Base-by-base conservation (phyloP, 2,113 vertebrate species). In the Pelecanoides urinatrix region DNA sequence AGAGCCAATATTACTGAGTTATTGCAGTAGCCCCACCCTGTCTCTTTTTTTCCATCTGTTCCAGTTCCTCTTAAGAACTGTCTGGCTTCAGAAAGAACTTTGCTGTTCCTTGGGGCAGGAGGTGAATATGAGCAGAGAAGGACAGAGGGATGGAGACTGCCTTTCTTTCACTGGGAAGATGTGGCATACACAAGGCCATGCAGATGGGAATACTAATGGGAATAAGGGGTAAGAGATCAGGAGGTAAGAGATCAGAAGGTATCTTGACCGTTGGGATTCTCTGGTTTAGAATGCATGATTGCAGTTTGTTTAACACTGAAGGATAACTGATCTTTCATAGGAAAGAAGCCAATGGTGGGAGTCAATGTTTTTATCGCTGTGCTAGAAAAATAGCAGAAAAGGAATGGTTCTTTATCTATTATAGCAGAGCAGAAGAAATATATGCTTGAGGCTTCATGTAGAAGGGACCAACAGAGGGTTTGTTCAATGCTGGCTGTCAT, bases 201-300 rank as follows among this genome's bases (percentile, higher is more conserved):
- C 45, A 30, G 75, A 25, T 34, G 40, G 45, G 59, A 83, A 47
- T 79, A 55, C 7, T 47, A 32, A 58, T 63, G 50, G 67, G 20
- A 83, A 13, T 38, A 18, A 85, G 62, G 81, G 74, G 42, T 75
- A 63, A 90, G 74, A 88, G 70, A 49, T 72, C 56, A 71, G 77
- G 67, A 91, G 17, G 62, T 42, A 22, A 40, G 40, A 90, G 70
- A 49, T 72, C 56, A 71, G 77, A 71, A 91, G 17, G 62, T 42
- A 22, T 12, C 36, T 30, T 21, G 16, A 53, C 10, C 59, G 16
- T 50, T 18, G 26, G n/a, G 45, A 38, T 73, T 90, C 66, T 74
- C 75, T 72, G 62, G 50, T 79, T 95, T 63, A 65, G n/a, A 90
- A 90, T 83, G 63, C n/a, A 52, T 86, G 83, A 93, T 47, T 86